Evolutionary conservation across 2,888 invertebrate species (phyloP).

Genomic region (Euplexia lucipara): DNA sequence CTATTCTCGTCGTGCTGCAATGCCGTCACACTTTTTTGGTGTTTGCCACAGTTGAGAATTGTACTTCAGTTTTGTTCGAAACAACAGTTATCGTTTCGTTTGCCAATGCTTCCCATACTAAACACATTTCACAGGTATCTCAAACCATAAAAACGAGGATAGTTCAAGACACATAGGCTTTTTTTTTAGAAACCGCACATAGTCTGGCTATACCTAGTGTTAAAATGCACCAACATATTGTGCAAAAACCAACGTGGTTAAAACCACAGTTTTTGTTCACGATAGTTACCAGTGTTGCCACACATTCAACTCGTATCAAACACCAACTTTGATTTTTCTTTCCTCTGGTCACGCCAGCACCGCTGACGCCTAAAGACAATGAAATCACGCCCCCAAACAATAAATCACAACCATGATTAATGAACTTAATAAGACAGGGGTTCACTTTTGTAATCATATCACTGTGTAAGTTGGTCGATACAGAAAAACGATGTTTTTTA

Average conservation of each 20-base stretch:
- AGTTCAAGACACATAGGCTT: constrained; percentile 21
- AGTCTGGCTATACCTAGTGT: constrained; percentile 19
- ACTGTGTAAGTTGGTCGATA: constrained; percentile 59
- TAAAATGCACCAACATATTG: constrained; percentile 35
- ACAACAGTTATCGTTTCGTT: neutral
- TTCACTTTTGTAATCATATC: constrained; percentile 71
- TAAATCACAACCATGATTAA: constrained; percentile 88
- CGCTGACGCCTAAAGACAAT: constrained; percentile 65
- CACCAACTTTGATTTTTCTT: constrained; percentile 55
- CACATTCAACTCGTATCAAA: constrained; percentile 49
- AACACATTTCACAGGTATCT: constrained; percentile 27
- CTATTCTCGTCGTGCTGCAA: no score
- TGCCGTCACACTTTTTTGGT: no score
- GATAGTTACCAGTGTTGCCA: constrained; percentile 53
- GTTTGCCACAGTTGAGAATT: no score
- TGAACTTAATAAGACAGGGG: constrained; percentile 77
- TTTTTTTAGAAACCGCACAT: constrained; percentile 24
- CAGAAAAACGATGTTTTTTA: constrained; percentile 62
- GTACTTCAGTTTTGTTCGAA: no score
- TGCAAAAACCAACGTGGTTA: constrained; percentile 31
- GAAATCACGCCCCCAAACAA: constrained; percentile 76
- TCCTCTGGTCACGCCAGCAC: constrained; percentile 51
- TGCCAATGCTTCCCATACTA: neutral
- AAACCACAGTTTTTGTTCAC: constrained; percentile 42
- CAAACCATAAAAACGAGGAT: constrained; percentile 15